Evolutionary conservation across 2,113 vertebrate species (phyloP).

Genomic region (Lathamus discolor): DNA sequence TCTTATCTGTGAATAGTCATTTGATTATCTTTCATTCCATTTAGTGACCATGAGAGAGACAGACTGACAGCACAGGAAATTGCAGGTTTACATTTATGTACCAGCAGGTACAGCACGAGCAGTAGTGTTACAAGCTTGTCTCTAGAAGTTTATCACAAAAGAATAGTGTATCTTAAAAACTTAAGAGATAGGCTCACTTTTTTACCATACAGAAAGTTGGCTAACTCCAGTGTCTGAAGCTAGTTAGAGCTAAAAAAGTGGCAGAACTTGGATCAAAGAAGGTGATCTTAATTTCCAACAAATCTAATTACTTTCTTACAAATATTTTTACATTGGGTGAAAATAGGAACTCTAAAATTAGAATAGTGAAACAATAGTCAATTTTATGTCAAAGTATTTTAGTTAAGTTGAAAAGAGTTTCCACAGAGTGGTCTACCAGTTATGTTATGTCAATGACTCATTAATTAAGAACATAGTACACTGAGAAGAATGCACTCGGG

Average conservation of each 20-base stretch:
- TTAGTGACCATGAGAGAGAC: neutral
- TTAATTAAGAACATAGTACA: neutral
- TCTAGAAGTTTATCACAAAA: neutral
- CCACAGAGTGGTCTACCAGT: neutral
- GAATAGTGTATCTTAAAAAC: neutral
- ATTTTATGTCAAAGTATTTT: conserved; percentile 15
- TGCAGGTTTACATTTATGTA: neutral
- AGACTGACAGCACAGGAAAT: neutral
- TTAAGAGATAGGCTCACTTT: neutral
- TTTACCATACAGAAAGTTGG: neutral
- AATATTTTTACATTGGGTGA: neutral
- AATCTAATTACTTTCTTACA: neutral
- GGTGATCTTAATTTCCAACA: neutral
- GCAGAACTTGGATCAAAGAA: neutral
- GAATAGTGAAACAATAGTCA: neutral
- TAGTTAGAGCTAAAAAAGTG: neutral
- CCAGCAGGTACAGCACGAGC: neutral
- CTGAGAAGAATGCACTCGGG: neutral
- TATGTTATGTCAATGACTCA: neutral
- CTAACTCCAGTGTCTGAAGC: neutral
- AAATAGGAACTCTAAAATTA: neutral
- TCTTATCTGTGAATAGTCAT: neutral
- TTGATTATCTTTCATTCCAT: conserved; percentile 14
- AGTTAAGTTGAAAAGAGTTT: conserved; percentile 14
- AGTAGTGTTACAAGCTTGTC: neutral